Conservation (phyloP, 2,888 invertebrate genomes). For the Eupithecia insigniata region DNA sequence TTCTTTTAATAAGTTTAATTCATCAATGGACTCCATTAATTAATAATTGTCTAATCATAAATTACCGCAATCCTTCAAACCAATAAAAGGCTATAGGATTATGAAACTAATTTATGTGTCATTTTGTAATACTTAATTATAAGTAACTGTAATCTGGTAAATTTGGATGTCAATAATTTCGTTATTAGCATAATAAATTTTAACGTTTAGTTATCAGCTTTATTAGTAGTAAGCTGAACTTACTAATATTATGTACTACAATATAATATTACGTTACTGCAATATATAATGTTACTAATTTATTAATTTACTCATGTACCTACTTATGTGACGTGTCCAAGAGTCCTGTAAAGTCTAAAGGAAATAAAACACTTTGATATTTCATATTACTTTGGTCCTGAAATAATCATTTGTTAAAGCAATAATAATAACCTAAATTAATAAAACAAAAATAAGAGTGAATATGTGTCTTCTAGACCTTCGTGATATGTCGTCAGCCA, state of each 20-base stretch:
- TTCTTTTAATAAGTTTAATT: neutral
- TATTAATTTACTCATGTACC: too few relatives aligned
- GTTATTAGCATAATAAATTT: neutral
- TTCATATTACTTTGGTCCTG: too few relatives aligned
- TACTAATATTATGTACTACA: neutral
- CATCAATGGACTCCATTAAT: neutral
- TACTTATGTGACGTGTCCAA: too few relatives aligned
- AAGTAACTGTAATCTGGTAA: neutral
- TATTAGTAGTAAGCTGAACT: neutral
- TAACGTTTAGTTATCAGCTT: neutral
- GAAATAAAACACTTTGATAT: too few relatives aligned
- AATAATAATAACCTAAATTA: too few relatives aligned
- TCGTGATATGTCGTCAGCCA: too few relatives aligned
- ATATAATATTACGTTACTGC: too few relatives aligned
- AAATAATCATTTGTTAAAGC: too few relatives aligned
- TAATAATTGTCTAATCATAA: neutral
- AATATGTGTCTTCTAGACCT: too few relatives aligned
- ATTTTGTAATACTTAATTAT: neutral
- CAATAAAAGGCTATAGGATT: slow-evolving; percentile 6
- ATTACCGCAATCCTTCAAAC: neutral
- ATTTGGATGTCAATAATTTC: slow-evolving; percentile 11
- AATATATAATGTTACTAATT: too few relatives aligned
- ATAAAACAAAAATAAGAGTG: too few relatives aligned
- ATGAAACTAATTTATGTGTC: neutral
- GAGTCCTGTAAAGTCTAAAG: too few relatives aligned